Evolutionary conservation across 2,888 invertebrate genomes (phyloP).

Genomic region (Hyposoter didymator): DNA sequence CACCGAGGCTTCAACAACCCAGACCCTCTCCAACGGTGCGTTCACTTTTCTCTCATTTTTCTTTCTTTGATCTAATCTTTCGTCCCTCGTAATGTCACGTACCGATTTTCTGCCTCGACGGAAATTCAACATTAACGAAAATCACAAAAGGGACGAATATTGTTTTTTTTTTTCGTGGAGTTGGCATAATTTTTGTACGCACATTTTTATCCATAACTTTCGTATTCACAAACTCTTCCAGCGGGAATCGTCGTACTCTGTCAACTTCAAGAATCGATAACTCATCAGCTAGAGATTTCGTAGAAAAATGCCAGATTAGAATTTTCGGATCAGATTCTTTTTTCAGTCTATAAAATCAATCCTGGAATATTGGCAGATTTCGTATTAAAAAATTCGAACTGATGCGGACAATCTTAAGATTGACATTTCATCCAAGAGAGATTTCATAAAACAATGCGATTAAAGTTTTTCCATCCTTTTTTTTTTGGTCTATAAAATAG

Average conservation of each 20-base stretch:
- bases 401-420: too few species aligned
- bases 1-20: constrained; percentile 7
- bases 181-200: not conserved
- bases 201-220: not conserved
- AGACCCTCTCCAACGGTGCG: constrained; percentile 50
- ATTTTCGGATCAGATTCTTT: not conserved
- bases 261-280: not conserved
- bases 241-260: not conserved
- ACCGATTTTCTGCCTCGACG: not conserved
- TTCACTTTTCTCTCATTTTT: constrained; percentile 20
- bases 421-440: not conserved
- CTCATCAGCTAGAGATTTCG: not conserved
- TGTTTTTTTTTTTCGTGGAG: not conserved
- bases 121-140: not conserved
- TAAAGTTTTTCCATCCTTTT: not conserved
- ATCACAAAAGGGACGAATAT: not conserved
- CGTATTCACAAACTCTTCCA: too few species aligned
- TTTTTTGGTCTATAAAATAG: not conserved
- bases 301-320: not conserved
- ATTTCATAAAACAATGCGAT: not conserved
- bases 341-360: not conserved
- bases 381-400: too few species aligned
- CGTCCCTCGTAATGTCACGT: not conserved
- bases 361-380: not conserved
- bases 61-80: not conserved